Evolutionary conservation across 2,113 vertebrate genomes (phyloP), one percentile per base, ranked within the genome.

Genomic region (Myotis davidii): DNA sequence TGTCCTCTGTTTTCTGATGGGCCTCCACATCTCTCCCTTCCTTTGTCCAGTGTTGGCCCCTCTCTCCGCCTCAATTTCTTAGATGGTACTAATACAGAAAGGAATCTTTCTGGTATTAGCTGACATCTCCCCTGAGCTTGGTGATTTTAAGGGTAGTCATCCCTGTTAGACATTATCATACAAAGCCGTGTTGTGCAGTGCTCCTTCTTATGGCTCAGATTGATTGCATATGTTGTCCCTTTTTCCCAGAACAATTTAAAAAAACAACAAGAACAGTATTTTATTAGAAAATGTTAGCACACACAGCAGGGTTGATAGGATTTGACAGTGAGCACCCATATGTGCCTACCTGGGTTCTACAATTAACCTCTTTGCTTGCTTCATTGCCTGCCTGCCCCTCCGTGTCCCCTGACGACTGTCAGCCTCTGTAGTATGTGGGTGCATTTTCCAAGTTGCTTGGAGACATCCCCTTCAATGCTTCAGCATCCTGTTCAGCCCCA

Each of bases 181-280:
- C 50, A 48, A 54, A 45, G 29, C 54, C 9, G 1, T 2, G 7
- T 14, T 23, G 1, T 23, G 0, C 6, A 1, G 32, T 3, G 4
- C 37, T 48, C 32, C 52, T 23, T 18, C 34, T 70, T 32, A 23
- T 5, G 34, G 20, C 27, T 56, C 48, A 9, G 20, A 9, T 34
- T 29, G 37, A 29, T 74, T 32, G 23, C 64, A 0, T 5, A 8
- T 3, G 3, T 10, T 23, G n/a, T 20, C 20, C 45, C 18, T 59
- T 54, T 70, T 54, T 13, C 52, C 56, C 11, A 23, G 32, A 65
- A 20, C 21, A 32, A 59, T 13, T 20, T 29, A 32, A 74, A 69
- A 73, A 6, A 42, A 39, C 11, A 23, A 27, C 10, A 61, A 64
- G 10, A 23, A 59, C 21, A 25, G 4, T 4, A 17, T 23, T 34